Conservation (phyloP, 37 sponge, comb jelly and placozoan species). For the Lycopodina hypogea region DNA sequence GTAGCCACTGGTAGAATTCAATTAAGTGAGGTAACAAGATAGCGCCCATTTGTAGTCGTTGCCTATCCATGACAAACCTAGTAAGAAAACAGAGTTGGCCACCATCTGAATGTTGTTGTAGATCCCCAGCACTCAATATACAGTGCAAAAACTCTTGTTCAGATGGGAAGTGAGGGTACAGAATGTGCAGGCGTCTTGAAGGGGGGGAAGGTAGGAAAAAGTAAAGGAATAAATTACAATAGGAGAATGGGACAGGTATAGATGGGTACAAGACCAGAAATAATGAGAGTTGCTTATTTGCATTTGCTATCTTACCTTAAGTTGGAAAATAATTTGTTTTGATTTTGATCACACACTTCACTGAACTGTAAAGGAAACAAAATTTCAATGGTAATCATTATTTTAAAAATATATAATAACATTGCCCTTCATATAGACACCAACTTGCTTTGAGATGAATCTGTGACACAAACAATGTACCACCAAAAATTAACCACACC, state of each 20-base stretch:
- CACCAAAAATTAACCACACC: neutral
- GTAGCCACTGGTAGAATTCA: constrained; percentile 82
- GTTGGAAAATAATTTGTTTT: constrained; percentile 27
- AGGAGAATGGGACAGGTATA: neutral
- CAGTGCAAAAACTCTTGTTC: constrained; percentile 61
- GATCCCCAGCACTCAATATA: constrained; percentile 29
- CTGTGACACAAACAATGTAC: too few relatives aligned
- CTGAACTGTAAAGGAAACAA: constrained; percentile 22
- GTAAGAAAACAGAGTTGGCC: constrained; percentile 19
- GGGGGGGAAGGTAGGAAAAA: neutral
- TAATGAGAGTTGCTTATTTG: too few relatives aligned
- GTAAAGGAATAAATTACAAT: neutral
- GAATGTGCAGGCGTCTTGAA: constrained; percentile 44
- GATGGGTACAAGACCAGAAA: neutral
- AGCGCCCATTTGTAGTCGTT: constrained; percentile 46
- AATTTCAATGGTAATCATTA: neutral
- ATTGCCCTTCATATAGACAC: neutral
- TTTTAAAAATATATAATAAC: neutral
- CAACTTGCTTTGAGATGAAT: neutral
- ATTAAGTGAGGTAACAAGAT: constrained; percentile 71
- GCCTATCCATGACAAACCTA: constrained; percentile 44
- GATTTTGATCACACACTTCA: constrained; percentile 25
- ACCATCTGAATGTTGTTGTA: constrained; percentile 17
- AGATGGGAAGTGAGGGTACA: constrained; percentile 60
- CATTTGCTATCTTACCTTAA: constrained; percentile 31